Evolutionary conservation across 1,140 invertebrate species (phyloP).

Genomic region (Acyrthosiphon pisum): DNA sequence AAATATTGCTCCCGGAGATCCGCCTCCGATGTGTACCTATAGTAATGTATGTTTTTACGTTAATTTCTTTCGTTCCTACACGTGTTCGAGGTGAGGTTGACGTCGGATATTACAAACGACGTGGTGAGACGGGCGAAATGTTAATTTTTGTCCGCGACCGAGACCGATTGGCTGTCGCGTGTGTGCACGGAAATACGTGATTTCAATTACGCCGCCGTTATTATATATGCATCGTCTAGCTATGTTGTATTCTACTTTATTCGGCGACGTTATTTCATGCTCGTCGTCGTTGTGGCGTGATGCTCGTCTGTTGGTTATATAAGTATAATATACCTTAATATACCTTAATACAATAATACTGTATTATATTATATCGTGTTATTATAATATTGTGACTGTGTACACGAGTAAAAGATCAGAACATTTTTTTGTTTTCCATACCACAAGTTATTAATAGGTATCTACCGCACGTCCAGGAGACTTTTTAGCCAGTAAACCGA

Average conservation of each 20-base stretch:
- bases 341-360: too few relatives aligned
- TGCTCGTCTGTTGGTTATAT: not conserved
- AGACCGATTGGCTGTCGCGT: constrained; percentile 18
- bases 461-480: not conserved
- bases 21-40: not conserved
- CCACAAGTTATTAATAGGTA: not conserved
- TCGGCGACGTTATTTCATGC: not conserved
- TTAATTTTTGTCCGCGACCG: constrained; percentile 7
- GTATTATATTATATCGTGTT: too few relatives aligned
- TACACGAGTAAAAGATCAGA: too few relatives aligned
- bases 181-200: not conserved
- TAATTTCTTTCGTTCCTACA: not conserved
- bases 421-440: not conserved
- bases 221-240: constrained; percentile 6
- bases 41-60: not conserved
- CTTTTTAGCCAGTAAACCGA: too few relatives aligned
- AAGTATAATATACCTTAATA: too few relatives aligned
- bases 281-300: not conserved
- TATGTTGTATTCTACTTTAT: not conserved
- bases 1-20: not conserved
- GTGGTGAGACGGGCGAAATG: not conserved
- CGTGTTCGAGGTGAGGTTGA: not conserved
- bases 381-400: too few relatives aligned
- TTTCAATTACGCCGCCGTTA: constrained; percentile 6
- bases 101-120: not conserved